Percentiles rank a stretch among this genome's conserved stretches.
These are phyloP conservation scores for Pyrrhosoma nymphula DNA, from an alignment of 2,888 invertebrate genomes.

Conservation along the genomic window DNA sequence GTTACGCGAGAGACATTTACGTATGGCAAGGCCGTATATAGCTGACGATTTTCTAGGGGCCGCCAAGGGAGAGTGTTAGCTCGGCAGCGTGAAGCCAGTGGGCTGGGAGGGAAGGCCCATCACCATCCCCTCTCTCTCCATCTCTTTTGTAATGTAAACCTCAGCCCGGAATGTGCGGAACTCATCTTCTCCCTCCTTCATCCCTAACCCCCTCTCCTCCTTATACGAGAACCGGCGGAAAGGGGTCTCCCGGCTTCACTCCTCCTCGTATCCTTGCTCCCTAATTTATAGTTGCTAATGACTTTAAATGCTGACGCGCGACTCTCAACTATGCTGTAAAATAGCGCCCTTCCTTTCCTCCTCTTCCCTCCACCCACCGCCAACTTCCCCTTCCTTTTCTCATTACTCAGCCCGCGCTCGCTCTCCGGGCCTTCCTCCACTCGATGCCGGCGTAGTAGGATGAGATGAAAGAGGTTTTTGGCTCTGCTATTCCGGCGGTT, in stretches of 20 bases:
- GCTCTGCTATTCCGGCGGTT: not conserved
- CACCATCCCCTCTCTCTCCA: not conserved
- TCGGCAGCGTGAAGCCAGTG: not conserved
- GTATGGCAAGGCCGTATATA: not conserved
- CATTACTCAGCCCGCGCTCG: not conserved
- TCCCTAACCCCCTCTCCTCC: too few relatives aligned
- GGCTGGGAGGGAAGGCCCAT: not conserved
- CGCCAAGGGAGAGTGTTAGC: not conserved
- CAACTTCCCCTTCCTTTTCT: conserved; percentile 12
- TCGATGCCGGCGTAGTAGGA: not conserved
- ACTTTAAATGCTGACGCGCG: conserved; percentile 39
- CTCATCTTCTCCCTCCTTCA: not conserved
- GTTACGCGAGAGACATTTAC: not conserved
- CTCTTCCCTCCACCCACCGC: not conserved
- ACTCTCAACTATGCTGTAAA: conserved; percentile 31
- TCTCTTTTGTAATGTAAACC: conserved; percentile 34
- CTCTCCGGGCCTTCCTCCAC: not conserved
- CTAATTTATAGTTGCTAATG: conserved; percentile 39
- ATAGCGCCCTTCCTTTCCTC: not conserved
- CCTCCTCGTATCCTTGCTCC: conserved; percentile 16
- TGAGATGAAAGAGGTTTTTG: conserved; percentile 7
- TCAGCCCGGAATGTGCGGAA: conserved; percentile 36
- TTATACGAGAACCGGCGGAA: not conserved
- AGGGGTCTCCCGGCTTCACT: not conserved
- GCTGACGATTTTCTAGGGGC: not conserved